Base-by-base conservation (phyloP, 2,888 invertebrate species). In the Drosophila helvetica region DNA sequence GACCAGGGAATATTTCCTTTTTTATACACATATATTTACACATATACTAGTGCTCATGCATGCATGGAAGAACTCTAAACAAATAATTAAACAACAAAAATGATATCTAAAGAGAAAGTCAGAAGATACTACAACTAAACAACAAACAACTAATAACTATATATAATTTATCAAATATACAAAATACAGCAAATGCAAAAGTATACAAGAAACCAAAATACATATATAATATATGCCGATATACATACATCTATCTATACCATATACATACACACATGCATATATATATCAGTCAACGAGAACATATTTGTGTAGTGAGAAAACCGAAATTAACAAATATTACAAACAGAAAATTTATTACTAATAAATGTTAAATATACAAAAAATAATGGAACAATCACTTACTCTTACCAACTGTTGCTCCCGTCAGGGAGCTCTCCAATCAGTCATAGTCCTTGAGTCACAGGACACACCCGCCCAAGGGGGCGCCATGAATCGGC, bases 281-380 rank as follows among this genome's bases (percentile, higher is more conserved):
- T 27, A 30, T 30, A 30, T 30, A 79, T 79, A 80, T 80, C 86
- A 86, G 61, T 70, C 69, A 82, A 79, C 80, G 67, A 78, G 68
- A 72, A 86, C 79, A 81, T 87, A 85, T 81, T 66, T 87, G 87
- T 80, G 81, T 81, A 82, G 80, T 68, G 48, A 70, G 51, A 80
- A 68, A 63, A 71, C 68, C 56, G 75, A 50, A 74, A 70, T 46
- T 53, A 77, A 57, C 61, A 64, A 58, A 77, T 81, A 81, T 74
- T 69, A 64, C 74, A 82, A 61, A 57, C 74, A 82, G 65, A 43
- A 73, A 70, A 81, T 84, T 77, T 72, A 82, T 82, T 64, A 83
- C 76, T 67, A 85, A 83, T 83, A 88, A 83, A 83, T 87, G 82
- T 83, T 83, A 69, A 74, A 85, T 82, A 85, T 78, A 82, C 70